Evolutionary conservation across 1,140 invertebrate species (phyloP).

Genomic region (Lucilia sericata): DNA sequence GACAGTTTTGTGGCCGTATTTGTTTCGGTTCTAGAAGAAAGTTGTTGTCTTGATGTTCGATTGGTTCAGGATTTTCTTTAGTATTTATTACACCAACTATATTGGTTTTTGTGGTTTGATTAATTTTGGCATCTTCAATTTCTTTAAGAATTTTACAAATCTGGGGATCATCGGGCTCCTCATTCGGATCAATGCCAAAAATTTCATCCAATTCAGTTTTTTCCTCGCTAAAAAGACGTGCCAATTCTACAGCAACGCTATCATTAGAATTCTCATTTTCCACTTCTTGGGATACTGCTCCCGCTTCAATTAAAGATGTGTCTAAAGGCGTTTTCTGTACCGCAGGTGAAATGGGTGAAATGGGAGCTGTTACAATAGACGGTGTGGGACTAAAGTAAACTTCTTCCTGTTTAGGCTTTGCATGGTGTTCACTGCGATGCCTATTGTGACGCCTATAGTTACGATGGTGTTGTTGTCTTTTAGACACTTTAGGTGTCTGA

Average conservation of each 20-base stretch:
- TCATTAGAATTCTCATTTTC: constrained; percentile 51
- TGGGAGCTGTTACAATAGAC: neutral
- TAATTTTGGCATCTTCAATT: constrained; percentile 46
- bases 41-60: neutral
- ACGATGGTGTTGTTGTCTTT: neutral
- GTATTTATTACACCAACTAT: neutral
- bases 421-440: neutral
- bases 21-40: neutral
- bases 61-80: neutral
- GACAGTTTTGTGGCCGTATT: neutral
- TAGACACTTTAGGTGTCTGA: neutral
- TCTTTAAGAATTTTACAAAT: constrained; percentile 53
- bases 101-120: neutral
- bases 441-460: neutral
- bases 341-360: neutral
- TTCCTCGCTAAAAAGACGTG: constrained; percentile 59
- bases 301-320: neutral
- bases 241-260: constrained; percentile 58
- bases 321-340: neutral
- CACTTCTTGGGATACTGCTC: neutral
- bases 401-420: neutral
- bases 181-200: constrained; percentile 56
- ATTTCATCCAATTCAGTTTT: constrained; percentile 60
- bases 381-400: neutral
- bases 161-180: constrained; percentile 51